phyloP scores from a whole-genome alignment of 2,888 invertebrate species.

The Acrobasis suavella region DNA sequence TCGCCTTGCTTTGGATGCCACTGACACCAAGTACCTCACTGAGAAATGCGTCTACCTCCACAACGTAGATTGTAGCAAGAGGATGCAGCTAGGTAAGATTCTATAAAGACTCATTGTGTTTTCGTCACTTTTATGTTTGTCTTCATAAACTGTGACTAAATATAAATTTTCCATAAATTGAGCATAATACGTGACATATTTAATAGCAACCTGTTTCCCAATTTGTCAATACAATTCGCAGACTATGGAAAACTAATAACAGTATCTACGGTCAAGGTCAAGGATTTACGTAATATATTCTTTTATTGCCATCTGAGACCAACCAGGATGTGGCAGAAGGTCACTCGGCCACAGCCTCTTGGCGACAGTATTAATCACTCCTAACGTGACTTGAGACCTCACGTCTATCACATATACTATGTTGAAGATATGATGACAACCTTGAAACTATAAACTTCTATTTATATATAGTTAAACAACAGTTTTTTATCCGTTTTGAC shows the following conservation, averaged over 20 bases:
- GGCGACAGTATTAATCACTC: constrained; percentile 30
- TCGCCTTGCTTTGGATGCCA: constrained; percentile 94
- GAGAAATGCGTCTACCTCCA: constrained; percentile 98
- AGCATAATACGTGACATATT: background rate
- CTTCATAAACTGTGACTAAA: too few species aligned
- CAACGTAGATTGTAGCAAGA: constrained; percentile 96
- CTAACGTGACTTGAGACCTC: background rate
- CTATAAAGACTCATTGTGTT: background rate
- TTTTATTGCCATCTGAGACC: constrained; percentile 27
- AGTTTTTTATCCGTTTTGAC: constrained; percentile 8
- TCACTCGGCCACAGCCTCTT: constrained; percentile 42
- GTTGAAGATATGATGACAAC: constrained; percentile 33
- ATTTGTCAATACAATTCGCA: background rate
- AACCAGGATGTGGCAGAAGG: constrained; percentile 72
- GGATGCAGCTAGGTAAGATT: constrained; percentile 88
- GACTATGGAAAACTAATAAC: constrained; percentile 26
- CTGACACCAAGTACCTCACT: constrained; percentile 93
- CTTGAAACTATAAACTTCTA: constrained; percentile 55
- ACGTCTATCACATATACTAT: background rate
- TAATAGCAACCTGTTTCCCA: background rate
- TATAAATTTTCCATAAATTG: too few species aligned
- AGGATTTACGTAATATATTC: constrained; percentile 55
- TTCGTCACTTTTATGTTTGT: too few species aligned
- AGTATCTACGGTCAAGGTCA: constrained; percentile 58
- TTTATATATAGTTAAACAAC: constrained; percentile 22